phyloP scores from a whole-genome alignment of 2,888 invertebrate species.

The Apotomis turbidana region DNA sequence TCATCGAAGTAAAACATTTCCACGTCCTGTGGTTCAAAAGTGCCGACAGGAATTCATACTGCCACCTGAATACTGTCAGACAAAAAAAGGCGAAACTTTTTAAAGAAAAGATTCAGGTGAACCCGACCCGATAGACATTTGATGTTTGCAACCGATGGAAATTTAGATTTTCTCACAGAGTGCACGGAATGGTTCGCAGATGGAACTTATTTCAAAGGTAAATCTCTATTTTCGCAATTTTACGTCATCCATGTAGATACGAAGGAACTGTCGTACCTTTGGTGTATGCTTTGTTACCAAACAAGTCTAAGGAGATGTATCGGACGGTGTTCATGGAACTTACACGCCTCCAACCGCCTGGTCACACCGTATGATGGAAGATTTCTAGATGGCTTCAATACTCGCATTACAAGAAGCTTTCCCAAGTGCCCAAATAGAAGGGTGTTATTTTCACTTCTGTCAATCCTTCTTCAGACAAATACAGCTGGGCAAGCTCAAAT shows the following conservation, averaged over 20 bases:
- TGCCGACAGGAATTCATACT: too few species aligned
- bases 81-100: background rate
- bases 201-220: background rate
- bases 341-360: background rate
- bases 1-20: too few species aligned
- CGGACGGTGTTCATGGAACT: background rate
- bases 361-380: background rate
- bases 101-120: background rate
- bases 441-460: background rate
- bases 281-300: background rate
- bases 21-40: too few species aligned
- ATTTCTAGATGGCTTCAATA: background rate
- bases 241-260: background rate
- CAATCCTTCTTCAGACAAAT: background rate
- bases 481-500: conserved; percentile 2
- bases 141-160: background rate
- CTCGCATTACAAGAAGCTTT: background rate
- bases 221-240: background rate
- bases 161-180: background rate
- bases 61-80: too few species aligned
- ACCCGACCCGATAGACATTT: background rate
- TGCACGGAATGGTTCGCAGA: background rate
- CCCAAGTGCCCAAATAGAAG: background rate
- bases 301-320: background rate
- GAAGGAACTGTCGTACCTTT: background rate